phyloP scores from a whole-genome alignment of 2,888 invertebrate genomes.

The Ariolimax columbianus region DNA sequence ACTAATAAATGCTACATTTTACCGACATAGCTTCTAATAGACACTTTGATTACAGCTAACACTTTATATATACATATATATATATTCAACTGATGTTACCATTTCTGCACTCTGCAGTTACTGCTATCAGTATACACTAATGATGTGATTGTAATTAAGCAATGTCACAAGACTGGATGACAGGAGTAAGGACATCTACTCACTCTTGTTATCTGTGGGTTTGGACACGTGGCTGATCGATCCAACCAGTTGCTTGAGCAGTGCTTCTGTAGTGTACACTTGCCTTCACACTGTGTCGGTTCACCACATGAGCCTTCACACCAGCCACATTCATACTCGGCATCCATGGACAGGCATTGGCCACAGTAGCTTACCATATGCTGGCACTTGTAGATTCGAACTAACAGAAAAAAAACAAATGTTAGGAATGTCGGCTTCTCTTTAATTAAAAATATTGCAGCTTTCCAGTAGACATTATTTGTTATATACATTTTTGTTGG shows the following conservation, averaged over 20 bases:
- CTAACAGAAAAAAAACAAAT: too few species aligned
- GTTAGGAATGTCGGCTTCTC: too few species aligned
- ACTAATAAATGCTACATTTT: too few species aligned
- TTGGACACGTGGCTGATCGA: conserved; percentile 94
- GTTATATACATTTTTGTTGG: too few species aligned
- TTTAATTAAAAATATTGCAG: too few species aligned
- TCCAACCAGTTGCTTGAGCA: conserved; percentile 86
- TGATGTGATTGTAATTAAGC: too few species aligned
- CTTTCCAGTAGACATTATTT: too few species aligned
- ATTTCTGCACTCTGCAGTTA: background rate
- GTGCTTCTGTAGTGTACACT: conserved; percentile 64
- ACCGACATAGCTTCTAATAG: too few species aligned
- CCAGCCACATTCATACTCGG: conserved; percentile 97
- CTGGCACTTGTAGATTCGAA: conserved; percentile 84
- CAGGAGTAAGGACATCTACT: conserved; percentile 46
- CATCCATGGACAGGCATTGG: conserved; percentile 93
- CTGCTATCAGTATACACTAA: background rate
- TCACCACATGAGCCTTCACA: conserved; percentile 89
- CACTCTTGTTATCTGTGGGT: conserved; percentile 87
- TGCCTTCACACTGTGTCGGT: conserved; percentile 95
- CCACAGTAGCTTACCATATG: conserved; percentile 99
- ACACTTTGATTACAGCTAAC: too few species aligned
- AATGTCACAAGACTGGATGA: too few species aligned
- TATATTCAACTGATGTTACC: too few species aligned
- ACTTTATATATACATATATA: too few species aligned